phyloP scores from a whole-genome alignment of 2,797 vertebrate species.

The Rhyacichthys aspro region DNA sequence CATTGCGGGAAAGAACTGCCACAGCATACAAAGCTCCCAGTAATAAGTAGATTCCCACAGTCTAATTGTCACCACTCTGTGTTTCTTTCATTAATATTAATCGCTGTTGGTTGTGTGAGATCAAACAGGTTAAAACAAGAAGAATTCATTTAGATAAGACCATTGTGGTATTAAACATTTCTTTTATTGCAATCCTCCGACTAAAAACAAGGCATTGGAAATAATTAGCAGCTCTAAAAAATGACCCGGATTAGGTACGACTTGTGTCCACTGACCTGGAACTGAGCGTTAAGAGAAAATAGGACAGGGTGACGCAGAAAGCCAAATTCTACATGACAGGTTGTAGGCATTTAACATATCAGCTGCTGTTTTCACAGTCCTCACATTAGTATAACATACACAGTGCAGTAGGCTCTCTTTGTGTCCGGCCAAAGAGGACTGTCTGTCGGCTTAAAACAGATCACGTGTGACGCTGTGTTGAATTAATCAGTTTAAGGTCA shows the following conservation, averaged over 20 bases:
- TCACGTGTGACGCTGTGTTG: slow-evolving; percentile 10
- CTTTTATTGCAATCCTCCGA: not conserved
- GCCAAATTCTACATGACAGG: slow-evolving; percentile 64
- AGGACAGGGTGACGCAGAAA: slow-evolving; percentile 56
- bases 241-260: slow-evolving; percentile 61
- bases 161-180: not conserved
- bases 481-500: slow-evolving; percentile 1
- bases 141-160: slow-evolving; percentile 36
- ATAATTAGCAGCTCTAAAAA: slow-evolving; percentile 50
- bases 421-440: slow-evolving; percentile 6
- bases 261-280: slow-evolving; percentile 72
- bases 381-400: slow-evolving; percentile 26
- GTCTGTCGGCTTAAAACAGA: slow-evolving; percentile 7
- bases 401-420: slow-evolving; percentile 37
- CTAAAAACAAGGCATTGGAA: slow-evolving; percentile 14
- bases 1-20: slow-evolving; percentile 33
- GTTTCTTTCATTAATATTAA: slow-evolving; percentile 46
- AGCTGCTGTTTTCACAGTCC: slow-evolving; percentile 43
- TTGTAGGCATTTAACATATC: slow-evolving; percentile 56
- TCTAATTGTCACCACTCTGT: slow-evolving; percentile 40
- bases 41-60: slow-evolving; percentile 32
- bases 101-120: slow-evolving; percentile 39
- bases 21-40: slow-evolving; percentile 45
- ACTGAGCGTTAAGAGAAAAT: slow-evolving; percentile 58
- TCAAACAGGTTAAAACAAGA: slow-evolving; percentile 51